A percentile compares a stretch with the other conserved stretches of the same genome.
Evolutionary conservation across 1,140 invertebrate species (phyloP).

Genomic region (Bombus fervidus): DNA sequence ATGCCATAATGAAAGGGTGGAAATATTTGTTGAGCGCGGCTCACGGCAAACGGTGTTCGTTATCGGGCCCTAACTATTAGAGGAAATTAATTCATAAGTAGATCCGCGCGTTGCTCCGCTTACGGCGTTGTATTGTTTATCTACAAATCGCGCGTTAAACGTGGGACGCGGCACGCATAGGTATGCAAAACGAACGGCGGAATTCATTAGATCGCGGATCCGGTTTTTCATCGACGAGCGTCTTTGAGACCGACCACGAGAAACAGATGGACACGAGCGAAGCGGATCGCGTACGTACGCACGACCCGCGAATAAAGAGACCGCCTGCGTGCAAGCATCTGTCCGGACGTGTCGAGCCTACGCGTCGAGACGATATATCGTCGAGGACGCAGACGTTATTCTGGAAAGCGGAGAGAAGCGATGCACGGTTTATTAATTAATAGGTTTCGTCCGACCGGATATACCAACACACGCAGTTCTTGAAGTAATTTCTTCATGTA

Average conservation of each 20-base stretch:
- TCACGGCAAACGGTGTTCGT: not conserved
- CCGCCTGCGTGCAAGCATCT: constrained; percentile 46
- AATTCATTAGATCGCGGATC: not conserved
- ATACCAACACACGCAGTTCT: not conserved
- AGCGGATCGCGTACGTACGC: not conserved
- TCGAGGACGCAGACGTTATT: not conserved
- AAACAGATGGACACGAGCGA: constrained; percentile 9
- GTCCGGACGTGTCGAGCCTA: constrained; percentile 20
- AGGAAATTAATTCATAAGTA: constrained; percentile 8
- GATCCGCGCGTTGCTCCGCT: not conserved
- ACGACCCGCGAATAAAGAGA: constrained; percentile 28
- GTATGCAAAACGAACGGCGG: not conserved
- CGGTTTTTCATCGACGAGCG: constrained; percentile 12
- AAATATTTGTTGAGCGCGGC: not conserved
- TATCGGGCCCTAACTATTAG: not conserved
- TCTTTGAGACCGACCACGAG: not conserved
- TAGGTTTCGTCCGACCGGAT: constrained; percentile 17
- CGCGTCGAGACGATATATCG: constrained; percentile 4
- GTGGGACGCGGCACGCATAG: not conserved
- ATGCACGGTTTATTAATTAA: constrained; percentile 55
- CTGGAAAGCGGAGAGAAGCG: constrained; percentile 21
- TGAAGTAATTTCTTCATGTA: not conserved
- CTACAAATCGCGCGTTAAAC: not conserved
- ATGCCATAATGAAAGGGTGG: not conserved
- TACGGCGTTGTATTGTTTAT: constrained; percentile 4